These are phyloP conservation scores for Macrosiphum euphorbiae DNA, from an alignment of 2,888 invertebrate genomes.

Conservation along the genomic window DNA sequence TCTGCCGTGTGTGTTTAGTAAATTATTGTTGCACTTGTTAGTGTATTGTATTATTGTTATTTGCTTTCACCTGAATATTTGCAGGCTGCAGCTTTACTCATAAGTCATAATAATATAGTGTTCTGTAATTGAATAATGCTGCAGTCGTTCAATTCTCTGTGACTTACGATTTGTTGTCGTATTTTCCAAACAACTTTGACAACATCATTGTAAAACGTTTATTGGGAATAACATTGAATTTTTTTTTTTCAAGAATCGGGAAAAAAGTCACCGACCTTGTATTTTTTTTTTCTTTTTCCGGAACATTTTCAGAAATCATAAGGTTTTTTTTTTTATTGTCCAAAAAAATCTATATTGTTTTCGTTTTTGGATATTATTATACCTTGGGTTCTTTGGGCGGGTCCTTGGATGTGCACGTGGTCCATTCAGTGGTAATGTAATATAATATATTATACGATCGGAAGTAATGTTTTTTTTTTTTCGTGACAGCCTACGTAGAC, in stretches of 20 bases:
- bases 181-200: neutral
- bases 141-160: too few species aligned
- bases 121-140: too few species aligned
- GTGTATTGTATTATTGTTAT: neutral
- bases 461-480: slow-evolving; percentile 54
- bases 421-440: slow-evolving; percentile 32
- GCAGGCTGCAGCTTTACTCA: neutral
- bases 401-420: slow-evolving; percentile 36
- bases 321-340: neutral
- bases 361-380: neutral
- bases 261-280: neutral
- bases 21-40: neutral
- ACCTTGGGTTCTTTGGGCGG: slow-evolving; percentile 30
- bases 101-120: too few species aligned
- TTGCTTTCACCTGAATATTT: neutral
- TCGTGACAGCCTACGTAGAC: slow-evolving; percentile 39
- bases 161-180: neutral
- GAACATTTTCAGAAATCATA: neutral
- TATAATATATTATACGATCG: slow-evolving; percentile 33
- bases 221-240: neutral
- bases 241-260: neutral
- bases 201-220: neutral
- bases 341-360: slow-evolving; percentile 28
- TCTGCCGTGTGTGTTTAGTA: neutral
- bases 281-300: neutral